phyloP scores from a whole-genome alignment of 2,888 invertebrate species.

The Aphelenchoides bicaudatus region DNA sequence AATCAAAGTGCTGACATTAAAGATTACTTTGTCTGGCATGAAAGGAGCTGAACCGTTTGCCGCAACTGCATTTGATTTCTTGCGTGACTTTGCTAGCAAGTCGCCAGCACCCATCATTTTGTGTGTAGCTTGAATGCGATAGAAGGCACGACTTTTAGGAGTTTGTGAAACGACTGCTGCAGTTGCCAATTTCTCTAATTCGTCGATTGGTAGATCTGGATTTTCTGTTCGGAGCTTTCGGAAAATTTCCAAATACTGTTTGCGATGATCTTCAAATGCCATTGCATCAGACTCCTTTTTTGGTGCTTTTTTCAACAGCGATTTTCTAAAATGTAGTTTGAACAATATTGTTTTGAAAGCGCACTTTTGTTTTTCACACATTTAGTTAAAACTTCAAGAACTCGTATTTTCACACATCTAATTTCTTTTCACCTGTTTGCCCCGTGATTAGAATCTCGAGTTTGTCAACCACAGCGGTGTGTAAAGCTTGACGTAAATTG shows the following conservation, averaged over 20 bases:
- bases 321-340: slow-evolving; percentile 27
- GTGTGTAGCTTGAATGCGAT: slow-evolving; percentile 82
- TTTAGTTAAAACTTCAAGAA: too few relatives aligned
- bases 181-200: slow-evolving; percentile 75
- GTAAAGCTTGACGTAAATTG: too few relatives aligned
- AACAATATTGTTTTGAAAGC: too few relatives aligned
- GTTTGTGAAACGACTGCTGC: slow-evolving; percentile 62
- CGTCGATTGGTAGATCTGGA: slow-evolving; percentile 83
- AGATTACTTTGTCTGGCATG: slow-evolving; percentile 26
- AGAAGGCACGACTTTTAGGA: slow-evolving; percentile 91
- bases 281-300: slow-evolving; percentile 41
- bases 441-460: too few relatives aligned
- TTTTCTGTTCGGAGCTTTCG: slow-evolving; percentile 73
- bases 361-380: too few relatives aligned
- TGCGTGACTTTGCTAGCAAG: slow-evolving; percentile 71
- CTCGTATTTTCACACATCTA: too few relatives aligned
- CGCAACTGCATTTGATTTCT: slow-evolving; percentile 62
- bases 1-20: too few relatives aligned
- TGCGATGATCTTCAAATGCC: slow-evolving; percentile 83
- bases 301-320: slow-evolving; percentile 29
- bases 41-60: slow-evolving; percentile 19
- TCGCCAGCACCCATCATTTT: slow-evolving; percentile 65
- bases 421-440: too few relatives aligned
- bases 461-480: too few relatives aligned
- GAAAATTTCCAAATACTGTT: slow-evolving; percentile 82